phyloP scores from a whole-genome alignment of 2,888 invertebrate genomes.

The Ptilodon capucinus region DNA sequence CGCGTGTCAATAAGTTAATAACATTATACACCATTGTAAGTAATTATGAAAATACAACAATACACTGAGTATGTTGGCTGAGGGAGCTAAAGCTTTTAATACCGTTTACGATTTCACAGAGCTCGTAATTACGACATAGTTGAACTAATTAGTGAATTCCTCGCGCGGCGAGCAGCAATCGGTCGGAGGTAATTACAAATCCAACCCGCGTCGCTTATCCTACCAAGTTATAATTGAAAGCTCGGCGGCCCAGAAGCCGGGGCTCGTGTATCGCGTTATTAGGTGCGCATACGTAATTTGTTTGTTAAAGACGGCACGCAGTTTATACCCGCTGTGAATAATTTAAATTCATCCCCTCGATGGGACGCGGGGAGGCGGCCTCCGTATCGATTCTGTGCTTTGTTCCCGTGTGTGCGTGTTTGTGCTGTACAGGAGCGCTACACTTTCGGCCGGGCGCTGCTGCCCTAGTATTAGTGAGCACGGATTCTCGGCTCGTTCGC shows the following conservation, averaged over 20 bases:
- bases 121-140: conserved; percentile 63
- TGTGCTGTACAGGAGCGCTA: conserved; percentile 37
- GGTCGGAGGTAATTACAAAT: conserved; percentile 65
- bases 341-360: conserved; percentile 80
- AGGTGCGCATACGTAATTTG: conserved; percentile 81
- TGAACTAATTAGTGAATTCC: conserved; percentile 55
- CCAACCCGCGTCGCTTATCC: conserved; percentile 67
- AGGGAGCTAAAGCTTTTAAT: conserved; percentile 49
- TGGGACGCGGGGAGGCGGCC: conserved; percentile 56
- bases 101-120: conserved; percentile 51
- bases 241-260: conserved; percentile 69
- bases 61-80: too few species aligned
- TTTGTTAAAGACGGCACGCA: conserved; percentile 81
- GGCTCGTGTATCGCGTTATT: conserved; percentile 74
- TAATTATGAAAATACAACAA: conserved; percentile 26
- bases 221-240: conserved; percentile 78
- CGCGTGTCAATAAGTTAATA: conserved; percentile 6
- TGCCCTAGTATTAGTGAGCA: conserved; percentile 63
- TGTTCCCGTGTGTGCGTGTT: conserved; percentile 45
- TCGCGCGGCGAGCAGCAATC: conserved; percentile 33
- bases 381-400: conserved; percentile 67
- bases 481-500: conserved; percentile 66
- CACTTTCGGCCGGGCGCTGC: conserved; percentile 59
- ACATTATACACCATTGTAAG: conserved; percentile 18
- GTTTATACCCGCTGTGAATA: conserved; percentile 80